Conservation (phyloP, 2,888 invertebrate genomes). For the Himalopsyche tibetana region DNA sequence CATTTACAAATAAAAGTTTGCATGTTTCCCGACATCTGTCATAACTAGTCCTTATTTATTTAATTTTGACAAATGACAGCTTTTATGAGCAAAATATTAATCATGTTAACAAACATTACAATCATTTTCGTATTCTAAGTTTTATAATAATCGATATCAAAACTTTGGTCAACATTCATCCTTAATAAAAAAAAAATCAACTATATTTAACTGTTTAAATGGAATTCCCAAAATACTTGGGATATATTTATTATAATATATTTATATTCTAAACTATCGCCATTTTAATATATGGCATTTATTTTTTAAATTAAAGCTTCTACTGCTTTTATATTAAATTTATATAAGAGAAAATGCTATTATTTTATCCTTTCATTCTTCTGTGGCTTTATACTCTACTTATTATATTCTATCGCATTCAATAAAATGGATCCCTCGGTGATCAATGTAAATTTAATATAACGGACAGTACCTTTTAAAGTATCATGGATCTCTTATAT, state of each 20-base stretch:
- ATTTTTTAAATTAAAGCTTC: not conserved
- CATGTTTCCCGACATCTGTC: constrained; percentile 59
- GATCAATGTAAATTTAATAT: constrained; percentile 12
- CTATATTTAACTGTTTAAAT: not conserved
- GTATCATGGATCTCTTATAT: not conserved
- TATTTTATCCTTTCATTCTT: constrained; percentile 14
- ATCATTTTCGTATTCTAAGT: not conserved
- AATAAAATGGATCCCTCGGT: constrained; percentile 15
- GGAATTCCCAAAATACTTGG: not conserved
- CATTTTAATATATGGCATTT: constrained; percentile 6
- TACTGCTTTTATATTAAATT: constrained; percentile 29
- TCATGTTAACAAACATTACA: constrained; percentile 34
- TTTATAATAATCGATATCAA: constrained; percentile 16
- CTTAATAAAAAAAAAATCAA: constrained; percentile 46
- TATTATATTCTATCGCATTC: not conserved
- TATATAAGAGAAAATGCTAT: not conserved
- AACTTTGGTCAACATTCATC: constrained; percentile 66
- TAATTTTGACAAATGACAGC: constrained; percentile 36
- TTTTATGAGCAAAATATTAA: constrained; percentile 41
- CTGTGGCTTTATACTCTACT: constrained; percentile 34
- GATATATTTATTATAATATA: not conserved
- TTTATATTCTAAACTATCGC: not conserved
- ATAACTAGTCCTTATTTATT: constrained; percentile 34
- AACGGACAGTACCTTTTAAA: not conserved
- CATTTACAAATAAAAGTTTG: constrained; percentile 53